Percentiles rank a stretch among this genome's conserved stretches.
These are phyloP conservation scores for Mionectes olivaceus DNA, from an alignment of 2,797 vertebrate species.

Conservation along the genomic window DNA sequence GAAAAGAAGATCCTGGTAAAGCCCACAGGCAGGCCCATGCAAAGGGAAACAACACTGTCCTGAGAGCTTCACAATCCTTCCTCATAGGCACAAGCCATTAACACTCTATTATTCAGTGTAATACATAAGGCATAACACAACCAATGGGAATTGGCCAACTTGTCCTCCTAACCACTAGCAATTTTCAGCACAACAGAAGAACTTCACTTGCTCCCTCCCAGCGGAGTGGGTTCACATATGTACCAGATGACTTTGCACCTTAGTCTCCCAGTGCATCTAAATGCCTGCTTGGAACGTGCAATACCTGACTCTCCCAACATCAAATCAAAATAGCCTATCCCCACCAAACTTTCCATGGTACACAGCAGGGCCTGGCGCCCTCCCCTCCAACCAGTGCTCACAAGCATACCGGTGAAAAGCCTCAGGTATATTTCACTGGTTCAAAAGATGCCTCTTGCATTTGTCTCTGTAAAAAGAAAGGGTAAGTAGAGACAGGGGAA, in stretches of 20 bases:
- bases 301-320: neutral
- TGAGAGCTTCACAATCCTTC: neutral
- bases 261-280: neutral
- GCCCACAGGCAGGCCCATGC: neutral
- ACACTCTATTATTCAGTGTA: neutral
- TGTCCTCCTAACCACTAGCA: neutral
- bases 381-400: neutral
- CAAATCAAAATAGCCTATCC: neutral
- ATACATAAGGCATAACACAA: neutral
- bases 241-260: neutral
- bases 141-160: neutral
- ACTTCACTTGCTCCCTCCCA: neutral
- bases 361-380: neutral
- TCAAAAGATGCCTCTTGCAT: neutral
- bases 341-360: neutral
- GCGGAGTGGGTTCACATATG: neutral
- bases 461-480: neutral
- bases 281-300: neutral
- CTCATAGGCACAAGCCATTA: neutral
- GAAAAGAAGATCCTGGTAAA: neutral
- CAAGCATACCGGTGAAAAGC: neutral
- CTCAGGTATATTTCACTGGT: neutral
- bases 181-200: neutral
- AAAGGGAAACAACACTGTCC: neutral
- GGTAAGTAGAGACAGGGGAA: neutral